phyloP scores from a whole-genome alignment of 92 coral and sea anemone species.

The Umimayanthus kanabou region DNA sequence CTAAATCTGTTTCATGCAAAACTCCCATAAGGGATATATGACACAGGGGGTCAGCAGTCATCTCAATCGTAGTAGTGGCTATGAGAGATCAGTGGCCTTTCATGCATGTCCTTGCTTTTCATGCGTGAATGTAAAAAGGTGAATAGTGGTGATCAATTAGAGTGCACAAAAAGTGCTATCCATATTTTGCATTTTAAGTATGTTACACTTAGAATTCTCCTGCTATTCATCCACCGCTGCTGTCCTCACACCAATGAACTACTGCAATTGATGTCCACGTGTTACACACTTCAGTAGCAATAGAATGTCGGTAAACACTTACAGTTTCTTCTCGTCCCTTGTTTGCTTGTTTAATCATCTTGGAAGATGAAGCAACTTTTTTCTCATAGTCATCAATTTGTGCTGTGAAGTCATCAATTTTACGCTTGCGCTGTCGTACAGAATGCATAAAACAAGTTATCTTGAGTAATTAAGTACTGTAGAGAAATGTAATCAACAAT shows the following conservation, averaged over 20 bases:
- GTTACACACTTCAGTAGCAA: background rate
- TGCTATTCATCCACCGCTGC: too few species aligned
- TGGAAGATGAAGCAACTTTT: constrained; percentile 64
- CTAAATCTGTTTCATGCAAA: too few species aligned
- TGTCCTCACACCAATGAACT: background rate
- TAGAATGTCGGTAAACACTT: constrained; percentile 28
- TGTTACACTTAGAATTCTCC: too few species aligned
- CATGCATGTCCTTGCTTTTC: too few species aligned
- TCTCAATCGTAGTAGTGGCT: too few species aligned
- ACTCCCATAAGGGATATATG: too few species aligned
- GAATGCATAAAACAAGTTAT: background rate
- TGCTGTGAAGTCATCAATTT: constrained; percentile 73
- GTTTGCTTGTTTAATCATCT: constrained; percentile 72
- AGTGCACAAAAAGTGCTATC: too few species aligned
- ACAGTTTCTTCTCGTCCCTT: constrained; percentile 79
- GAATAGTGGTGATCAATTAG: too few species aligned
- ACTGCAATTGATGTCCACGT: background rate
- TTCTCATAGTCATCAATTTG: constrained; percentile 72
- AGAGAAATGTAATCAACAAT: background rate
- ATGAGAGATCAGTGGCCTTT: too few species aligned
- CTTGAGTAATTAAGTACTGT: background rate
- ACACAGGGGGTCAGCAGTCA: too few species aligned
- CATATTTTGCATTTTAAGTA: too few species aligned
- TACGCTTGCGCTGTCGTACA: constrained; percentile 67
- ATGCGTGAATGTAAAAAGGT: too few species aligned